Evolutionary conservation across 2,113 vertebrate species (phyloP), one percentile per base, ranked within the genome.

Genomic region (Clinocottus analis): DNA sequence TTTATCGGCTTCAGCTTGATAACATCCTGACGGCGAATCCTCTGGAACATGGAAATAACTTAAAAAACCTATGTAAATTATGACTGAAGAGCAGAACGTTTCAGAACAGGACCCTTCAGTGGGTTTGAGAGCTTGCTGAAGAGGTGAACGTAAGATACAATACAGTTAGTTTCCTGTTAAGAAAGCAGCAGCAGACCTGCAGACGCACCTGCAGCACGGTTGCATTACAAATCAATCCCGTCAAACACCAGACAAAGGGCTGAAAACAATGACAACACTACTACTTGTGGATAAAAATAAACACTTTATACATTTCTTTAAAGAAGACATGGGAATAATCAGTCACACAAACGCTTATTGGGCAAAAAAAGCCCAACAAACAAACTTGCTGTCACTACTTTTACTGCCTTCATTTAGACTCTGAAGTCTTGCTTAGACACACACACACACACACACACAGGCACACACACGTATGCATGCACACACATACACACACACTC

Each of bases 351-450:
- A 84, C 49, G 51, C 61, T 49, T 45, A 82, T 56, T 82, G n/a
- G n/a, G n/a, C n/a, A n/a, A n/a, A n/a, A 76, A 82, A 77, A 82
- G 29, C 37, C 43, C 47, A 72, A 74, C 14, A 67, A 74, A 69
- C 62, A 72, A 41, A 59, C 43, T 60, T 5, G 65, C 65, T 51
- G 65, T 51, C 45, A 67, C 19, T 14, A 21, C 73, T 81, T 80
- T 69, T 75, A 62, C 71, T 63, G 67, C 58, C 45, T 79, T 77
- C 41, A 65, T 83, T 77, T 84, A 68, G 82, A 82, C 49, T 84
- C 53, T 27, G 25, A 72, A 72, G 66, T 71, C 51, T 72, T 62
- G 71, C 31, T 59, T 70, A 39, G 21, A 61, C 60, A 63, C 71
- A 56, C 29, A 37, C 63, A 31, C 66, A 73, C 53, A 25, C 43